phyloP scores from a whole-genome alignment of 2,888 invertebrate species.

The Zonitis immaculata region DNA sequence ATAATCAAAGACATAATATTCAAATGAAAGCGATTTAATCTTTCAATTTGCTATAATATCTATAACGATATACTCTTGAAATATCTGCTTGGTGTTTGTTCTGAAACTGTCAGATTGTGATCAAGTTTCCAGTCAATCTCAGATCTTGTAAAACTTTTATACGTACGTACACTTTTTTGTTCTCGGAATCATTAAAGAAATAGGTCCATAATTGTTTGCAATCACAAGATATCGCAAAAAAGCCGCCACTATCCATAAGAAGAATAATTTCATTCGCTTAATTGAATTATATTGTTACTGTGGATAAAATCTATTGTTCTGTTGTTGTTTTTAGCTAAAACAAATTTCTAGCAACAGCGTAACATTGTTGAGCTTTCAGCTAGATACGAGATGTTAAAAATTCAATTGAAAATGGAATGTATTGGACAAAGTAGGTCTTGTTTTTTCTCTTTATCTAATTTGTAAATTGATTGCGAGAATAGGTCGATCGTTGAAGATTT shows the following conservation, averaged over 20 bases:
- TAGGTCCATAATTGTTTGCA: neutral
- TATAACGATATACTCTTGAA: too few relatives aligned
- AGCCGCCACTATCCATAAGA: neutral
- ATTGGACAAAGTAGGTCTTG: neutral
- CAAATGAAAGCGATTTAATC: too few relatives aligned
- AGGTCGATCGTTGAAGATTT: neutral
- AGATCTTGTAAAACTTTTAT: too few relatives aligned
- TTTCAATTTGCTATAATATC: too few relatives aligned
- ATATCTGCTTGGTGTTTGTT: too few relatives aligned
- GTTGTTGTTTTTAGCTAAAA: neutral
- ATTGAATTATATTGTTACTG: neutral
- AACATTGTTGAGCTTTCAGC: neutral
- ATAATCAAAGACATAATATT: too few relatives aligned
- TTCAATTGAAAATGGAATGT: too few relatives aligned
- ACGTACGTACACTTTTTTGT: too few relatives aligned
- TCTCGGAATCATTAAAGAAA: neutral
- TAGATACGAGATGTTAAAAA: neutral
- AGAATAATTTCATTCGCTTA: neutral
- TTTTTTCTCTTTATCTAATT: neutral
- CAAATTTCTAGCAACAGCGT: neutral
- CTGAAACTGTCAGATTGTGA: too few relatives aligned
- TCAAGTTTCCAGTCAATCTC: too few relatives aligned
- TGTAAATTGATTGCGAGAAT: too few relatives aligned
- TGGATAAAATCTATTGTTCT: neutral
- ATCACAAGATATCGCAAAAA: neutral